Evolutionary conservation across 1,140 invertebrate species (phyloP), one percentile per base, ranked within the genome.

Genomic region (Streblospio benedicti): DNA sequence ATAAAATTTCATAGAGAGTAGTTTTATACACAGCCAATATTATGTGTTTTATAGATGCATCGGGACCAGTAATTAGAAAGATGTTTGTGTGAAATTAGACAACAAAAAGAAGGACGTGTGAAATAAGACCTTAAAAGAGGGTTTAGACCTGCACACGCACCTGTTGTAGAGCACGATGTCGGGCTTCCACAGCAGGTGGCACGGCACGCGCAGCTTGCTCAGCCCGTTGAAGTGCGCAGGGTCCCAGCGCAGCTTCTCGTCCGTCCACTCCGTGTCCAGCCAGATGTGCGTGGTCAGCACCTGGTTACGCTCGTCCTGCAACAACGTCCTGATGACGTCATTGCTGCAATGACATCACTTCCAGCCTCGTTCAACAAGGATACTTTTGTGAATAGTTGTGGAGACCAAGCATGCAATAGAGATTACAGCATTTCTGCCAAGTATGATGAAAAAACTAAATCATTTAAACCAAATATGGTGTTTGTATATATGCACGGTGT

Each of bases 141-240:
- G 38, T 12, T 41, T 41, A 41, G 18, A 12, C 18, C 18, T 41
- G 12, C 12, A 49, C 20, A 61, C 56, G 74, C 67, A 82, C 81
- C 77, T 82, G 70, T 83, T 83, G 62, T 83, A 83, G 0, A 83
- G 71, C 5, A 83, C 81, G 63, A 83, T 82, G 59, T 83, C 81
- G 66, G 82, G 81, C 4, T 81, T 70, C 82, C 82, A 83, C 20
- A 83, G 72, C 50, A 71, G 73, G 38, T 78, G 70, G 61, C 80
- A 81, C 1, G 81, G 81, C 14, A 83, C 66, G 4, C 81, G 68
- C 32, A 83, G 74, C 20, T 74, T 78, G 41, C 73, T 70, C 27
- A 83, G 61, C 25, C 76, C 76, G 47, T 74, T 74, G 66, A 71
- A 83, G 16, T 83, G 75, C 12, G 61, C 60, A 27, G 80, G 76